Conservation (phyloP, 1,140 invertebrate species). For the Nixonia krombeini region DNA sequence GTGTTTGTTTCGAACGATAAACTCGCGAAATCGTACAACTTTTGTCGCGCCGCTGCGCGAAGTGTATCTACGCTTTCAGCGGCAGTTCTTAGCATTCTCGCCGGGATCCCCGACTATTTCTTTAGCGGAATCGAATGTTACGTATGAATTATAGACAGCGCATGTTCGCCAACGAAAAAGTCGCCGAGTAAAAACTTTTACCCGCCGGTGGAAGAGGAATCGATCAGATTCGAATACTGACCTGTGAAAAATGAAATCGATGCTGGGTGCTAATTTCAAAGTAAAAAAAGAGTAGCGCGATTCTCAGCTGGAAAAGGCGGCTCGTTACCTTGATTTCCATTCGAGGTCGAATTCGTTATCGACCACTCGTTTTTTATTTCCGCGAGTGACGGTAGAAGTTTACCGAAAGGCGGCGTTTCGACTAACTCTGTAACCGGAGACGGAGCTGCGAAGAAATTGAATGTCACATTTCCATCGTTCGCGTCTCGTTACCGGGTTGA, state of each 20-base stretch:
- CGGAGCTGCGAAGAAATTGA: constrained; percentile 39
- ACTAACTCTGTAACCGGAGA: constrained; percentile 7
- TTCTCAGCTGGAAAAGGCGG: constrained; percentile 30
- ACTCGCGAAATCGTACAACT: constrained; percentile 12
- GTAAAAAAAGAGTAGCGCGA: not conserved
- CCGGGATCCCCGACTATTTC: constrained; percentile 10
- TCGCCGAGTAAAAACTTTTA: not conserved
- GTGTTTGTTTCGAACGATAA: constrained; percentile 15
- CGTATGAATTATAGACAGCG: constrained; percentile 3
- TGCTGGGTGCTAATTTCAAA: not conserved
- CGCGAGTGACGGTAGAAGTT: not conserved
- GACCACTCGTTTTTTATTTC: constrained; percentile 7
- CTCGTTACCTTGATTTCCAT: constrained; percentile 55
- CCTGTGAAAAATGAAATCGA: not conserved
- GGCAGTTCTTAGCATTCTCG: constrained; percentile 9
- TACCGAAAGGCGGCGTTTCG: not conserved
- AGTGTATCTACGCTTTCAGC: constrained; percentile 7
- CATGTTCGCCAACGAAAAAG: not conserved
- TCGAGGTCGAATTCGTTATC: constrained; percentile 47
- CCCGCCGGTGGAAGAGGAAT: too few relatives aligned
- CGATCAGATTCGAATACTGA: not conserved
- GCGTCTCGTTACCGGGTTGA: constrained; percentile 16
- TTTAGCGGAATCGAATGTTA: not conserved
- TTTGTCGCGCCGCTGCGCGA: constrained; percentile 8
- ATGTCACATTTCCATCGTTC: constrained; percentile 47